phyloP scores from a whole-genome alignment of 2,888 invertebrate genomes.

The Apodemia duryi region DNA sequence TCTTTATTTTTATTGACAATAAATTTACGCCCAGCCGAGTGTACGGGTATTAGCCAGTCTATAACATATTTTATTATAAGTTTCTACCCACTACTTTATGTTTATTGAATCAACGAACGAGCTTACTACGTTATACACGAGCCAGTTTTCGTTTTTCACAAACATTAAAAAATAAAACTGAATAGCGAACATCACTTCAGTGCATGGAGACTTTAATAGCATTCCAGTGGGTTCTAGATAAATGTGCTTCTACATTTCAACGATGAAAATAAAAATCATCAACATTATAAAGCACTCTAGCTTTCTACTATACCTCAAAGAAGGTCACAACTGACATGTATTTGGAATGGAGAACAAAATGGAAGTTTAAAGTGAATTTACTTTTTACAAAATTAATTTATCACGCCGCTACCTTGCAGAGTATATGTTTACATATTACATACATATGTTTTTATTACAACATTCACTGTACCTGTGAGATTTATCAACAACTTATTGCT shows the following conservation, averaged over 20 bases:
- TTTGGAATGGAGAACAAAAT: not conserved
- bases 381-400: not conserved
- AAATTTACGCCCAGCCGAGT: no score
- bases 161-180: not conserved
- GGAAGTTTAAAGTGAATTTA: not conserved
- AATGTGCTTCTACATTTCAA: not conserved
- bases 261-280: constrained; percentile 11
- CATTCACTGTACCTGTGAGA: no score
- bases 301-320: not conserved
- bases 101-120: no score
- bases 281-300: constrained; percentile 13
- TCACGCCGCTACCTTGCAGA: no score
- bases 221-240: constrained; percentile 1
- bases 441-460: no score
- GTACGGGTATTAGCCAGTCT: no score
- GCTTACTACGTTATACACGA: not conserved
- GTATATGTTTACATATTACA: no score
- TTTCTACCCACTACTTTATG: no score
- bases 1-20: no score
- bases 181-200: not conserved
- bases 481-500: no score
- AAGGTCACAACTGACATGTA: not conserved
- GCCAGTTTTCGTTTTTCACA: not conserved
- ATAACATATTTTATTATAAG: no score
- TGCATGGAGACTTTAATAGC: constrained; percentile 7